These are phyloP conservation scores for Benthosema pterotum DNA, from an alignment of 2,797 vertebrate species.

Conservation along the genomic window DNA sequence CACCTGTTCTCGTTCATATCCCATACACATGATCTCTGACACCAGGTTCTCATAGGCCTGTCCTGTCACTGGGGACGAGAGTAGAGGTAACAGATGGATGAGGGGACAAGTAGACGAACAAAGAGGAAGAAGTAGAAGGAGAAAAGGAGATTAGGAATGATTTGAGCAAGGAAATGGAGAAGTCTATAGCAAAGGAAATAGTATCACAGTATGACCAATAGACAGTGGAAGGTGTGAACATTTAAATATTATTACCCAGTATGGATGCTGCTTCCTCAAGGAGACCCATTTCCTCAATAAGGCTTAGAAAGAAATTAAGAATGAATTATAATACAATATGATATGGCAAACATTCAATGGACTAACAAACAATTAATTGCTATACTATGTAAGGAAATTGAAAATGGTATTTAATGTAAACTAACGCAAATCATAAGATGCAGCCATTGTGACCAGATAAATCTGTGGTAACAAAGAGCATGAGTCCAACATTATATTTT, in stretches of 20 bases:
- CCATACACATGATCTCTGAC: slow-evolving; percentile 84
- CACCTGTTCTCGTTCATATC: slow-evolving; percentile 81
- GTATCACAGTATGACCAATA: background rate
- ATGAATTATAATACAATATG: background rate
- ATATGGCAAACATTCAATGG: background rate
- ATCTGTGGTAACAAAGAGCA: too few species aligned
- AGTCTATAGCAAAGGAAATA: background rate
- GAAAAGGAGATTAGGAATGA: background rate
- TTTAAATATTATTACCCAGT: slow-evolving; percentile 65
- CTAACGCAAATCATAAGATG: too few species aligned
- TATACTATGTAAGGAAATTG: background rate
- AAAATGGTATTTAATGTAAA: too few species aligned
- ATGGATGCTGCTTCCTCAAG: slow-evolving; percentile 83
- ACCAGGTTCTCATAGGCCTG: slow-evolving; percentile 83
- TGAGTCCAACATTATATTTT: too few species aligned
- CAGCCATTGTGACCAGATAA: too few species aligned
- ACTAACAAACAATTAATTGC: background rate
- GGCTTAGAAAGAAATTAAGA: slow-evolving; percentile 48
- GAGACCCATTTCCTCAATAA: slow-evolving; percentile 77
- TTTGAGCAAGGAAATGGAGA: background rate
- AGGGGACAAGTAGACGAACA: background rate
- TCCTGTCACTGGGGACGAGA: slow-evolving; percentile 73
- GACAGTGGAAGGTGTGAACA: background rate
- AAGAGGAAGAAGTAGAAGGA: background rate
- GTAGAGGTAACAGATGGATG: background rate